phyloP scores from a whole-genome alignment of 2,797 vertebrate species.

The Catostomus latipinnis region DNA sequence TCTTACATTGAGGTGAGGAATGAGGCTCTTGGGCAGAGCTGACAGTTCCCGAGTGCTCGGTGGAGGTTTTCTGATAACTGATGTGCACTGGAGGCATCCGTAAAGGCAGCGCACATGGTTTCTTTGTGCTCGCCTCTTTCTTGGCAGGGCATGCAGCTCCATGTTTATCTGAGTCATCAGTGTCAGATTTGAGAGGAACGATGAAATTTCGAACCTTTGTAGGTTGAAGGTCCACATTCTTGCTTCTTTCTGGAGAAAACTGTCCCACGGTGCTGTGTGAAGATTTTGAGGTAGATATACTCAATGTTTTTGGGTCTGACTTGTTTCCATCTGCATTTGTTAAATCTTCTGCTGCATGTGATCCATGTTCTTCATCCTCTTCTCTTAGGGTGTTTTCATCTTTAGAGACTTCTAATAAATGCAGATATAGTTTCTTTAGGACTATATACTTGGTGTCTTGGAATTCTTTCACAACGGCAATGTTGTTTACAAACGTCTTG shows the following conservation, averaged over 20 bases:
- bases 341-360: neutral
- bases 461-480: slow-evolving; percentile 83
- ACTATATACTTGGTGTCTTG: slow-evolving; percentile 82
- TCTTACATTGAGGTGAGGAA: slow-evolving; percentile 56
- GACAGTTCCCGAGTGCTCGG: slow-evolving; percentile 45
- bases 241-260: slow-evolving; percentile 64
- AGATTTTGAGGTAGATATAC: neutral
- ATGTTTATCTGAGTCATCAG: slow-evolving; percentile 11
- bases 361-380: slow-evolving; percentile 24
- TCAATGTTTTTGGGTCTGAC: neutral
- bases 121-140: slow-evolving; percentile 52
- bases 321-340: neutral
- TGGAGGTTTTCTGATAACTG: slow-evolving; percentile 41
- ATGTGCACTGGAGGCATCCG: slow-evolving; percentile 71
- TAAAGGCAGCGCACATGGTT: slow-evolving; percentile 84
- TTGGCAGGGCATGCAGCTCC: neutral
- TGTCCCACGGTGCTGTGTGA: slow-evolving; percentile 23
- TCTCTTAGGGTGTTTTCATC: neutral
- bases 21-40: slow-evolving; percentile 14
- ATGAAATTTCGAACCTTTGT: slow-evolving; percentile 61
- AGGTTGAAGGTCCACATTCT: neutral
- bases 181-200: slow-evolving; percentile 22
- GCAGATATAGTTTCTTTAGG: slow-evolving; percentile 65
- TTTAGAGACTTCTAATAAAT: neutral
- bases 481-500: slow-evolving; percentile 84